Conservation (phyloP, 1,140 invertebrate genomes). For the Babylonia areolata region DNA sequence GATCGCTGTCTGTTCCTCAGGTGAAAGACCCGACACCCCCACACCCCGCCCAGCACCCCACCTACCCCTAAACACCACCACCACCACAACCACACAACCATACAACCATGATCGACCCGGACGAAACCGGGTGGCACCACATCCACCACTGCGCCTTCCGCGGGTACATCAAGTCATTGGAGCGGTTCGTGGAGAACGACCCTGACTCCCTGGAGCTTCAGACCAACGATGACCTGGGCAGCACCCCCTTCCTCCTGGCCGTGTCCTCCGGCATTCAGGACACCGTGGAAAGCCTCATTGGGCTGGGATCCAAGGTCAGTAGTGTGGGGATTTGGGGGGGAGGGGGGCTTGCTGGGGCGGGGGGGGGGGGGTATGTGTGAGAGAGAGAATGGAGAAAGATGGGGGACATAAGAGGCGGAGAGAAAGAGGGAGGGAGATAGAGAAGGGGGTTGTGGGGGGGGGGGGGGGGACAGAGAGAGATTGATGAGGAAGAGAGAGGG, state of each 20-base stretch:
- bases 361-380: not conserved
- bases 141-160: constrained; percentile 72
- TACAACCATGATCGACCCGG: constrained; percentile 63
- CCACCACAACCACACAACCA: not conserved
- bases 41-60: no score
- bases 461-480: no score
- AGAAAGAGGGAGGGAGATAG: not conserved
- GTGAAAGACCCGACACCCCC: no score
- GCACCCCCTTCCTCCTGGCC: constrained; percentile 73
- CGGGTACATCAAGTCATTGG: constrained; percentile 71
- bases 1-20: no score
- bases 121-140: constrained; percentile 72
- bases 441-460: not conserved
- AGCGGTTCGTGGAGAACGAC: constrained; percentile 68
- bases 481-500: no score
- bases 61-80: no score
- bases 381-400: no score
- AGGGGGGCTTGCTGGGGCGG: no score
- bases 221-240: constrained; percentile 67
- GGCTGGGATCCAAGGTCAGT: constrained; percentile 61
- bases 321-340: not conserved
- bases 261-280: constrained; percentile 69
- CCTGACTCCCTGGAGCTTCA: constrained; percentile 67
- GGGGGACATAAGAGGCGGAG: no score
- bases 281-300: constrained; percentile 65